A percentile compares a stretch with the other conserved stretches of the same genome.
These are phyloP conservation scores for Zosterops lateralis DNA, from an alignment of 2,113 vertebrate species.

Conservation along the genomic window DNA sequence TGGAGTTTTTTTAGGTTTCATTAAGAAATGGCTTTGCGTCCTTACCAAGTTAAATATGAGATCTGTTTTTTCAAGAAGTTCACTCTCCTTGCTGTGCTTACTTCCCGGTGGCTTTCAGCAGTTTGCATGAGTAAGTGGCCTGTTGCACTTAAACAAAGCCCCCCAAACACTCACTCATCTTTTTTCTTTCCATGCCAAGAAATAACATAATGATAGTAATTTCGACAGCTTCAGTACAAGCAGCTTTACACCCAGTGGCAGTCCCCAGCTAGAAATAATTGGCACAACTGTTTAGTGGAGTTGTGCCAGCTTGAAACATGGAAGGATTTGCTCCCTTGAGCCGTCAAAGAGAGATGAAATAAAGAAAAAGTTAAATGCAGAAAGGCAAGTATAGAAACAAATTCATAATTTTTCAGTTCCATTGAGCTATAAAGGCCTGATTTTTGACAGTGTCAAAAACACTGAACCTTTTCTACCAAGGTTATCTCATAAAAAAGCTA, in stretches of 20 bases:
- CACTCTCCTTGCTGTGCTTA: neutral
- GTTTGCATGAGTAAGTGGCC: neutral
- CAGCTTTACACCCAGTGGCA: slow-evolving; percentile 19
- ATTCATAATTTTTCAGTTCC: neutral
- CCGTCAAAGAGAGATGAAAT: neutral
- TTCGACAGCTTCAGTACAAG: slow-evolving; percentile 19
- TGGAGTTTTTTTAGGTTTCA: neutral
- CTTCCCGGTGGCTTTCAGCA: neutral
- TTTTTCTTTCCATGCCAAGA: neutral
- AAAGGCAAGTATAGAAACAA: neutral
- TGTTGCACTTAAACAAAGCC: slow-evolving; percentile 23
- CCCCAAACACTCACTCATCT: slow-evolving; percentile 29
- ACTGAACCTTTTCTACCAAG: neutral
- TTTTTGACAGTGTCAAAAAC: neutral
- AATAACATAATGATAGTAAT: slow-evolving; percentile 56
- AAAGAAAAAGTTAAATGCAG: neutral
- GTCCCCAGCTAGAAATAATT: slow-evolving; percentile 28
- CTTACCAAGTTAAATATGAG: neutral
- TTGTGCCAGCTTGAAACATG: slow-evolving; percentile 13
- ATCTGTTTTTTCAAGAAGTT: slow-evolving; percentile 15
- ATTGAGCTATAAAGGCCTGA: neutral
- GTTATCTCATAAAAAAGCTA: neutral
- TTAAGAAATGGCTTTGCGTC: neutral
- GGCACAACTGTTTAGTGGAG: slow-evolving; percentile 7
- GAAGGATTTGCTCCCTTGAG: neutral